These are phyloP conservation scores for Enhydra lutris DNA, from an alignment of 2,113 vertebrate species.

Conservation along the genomic window DNA sequence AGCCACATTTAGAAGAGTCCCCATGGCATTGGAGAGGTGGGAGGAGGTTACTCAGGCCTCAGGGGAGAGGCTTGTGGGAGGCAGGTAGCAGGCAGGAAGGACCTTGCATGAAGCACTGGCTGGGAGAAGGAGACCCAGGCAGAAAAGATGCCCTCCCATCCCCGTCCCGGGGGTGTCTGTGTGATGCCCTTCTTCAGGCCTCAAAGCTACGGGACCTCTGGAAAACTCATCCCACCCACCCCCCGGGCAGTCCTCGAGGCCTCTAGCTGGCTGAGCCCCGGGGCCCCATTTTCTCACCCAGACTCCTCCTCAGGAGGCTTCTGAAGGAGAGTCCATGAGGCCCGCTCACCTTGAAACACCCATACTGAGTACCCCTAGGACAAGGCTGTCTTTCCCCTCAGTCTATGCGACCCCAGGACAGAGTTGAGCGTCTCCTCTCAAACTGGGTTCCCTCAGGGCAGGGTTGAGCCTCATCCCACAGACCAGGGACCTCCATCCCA, in stretches of 20 bases:
- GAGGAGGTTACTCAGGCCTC: neutral
- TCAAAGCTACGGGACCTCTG: neutral
- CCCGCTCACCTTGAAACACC: neutral
- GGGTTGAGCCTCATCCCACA: neutral
- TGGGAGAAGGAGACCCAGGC: neutral
- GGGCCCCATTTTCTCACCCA: neutral
- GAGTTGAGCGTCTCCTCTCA: neutral
- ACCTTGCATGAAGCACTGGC: neutral
- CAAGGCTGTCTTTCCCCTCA: neutral
- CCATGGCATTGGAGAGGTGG: neutral
- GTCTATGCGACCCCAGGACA: neutral
- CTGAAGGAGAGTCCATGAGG: neutral
- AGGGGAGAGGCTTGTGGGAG: neutral
- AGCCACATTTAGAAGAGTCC: neutral
- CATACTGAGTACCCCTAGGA: neutral
- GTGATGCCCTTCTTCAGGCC: neutral
- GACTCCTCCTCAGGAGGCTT: neutral
- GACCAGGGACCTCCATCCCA: neutral
- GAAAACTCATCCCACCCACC: too few species aligned
- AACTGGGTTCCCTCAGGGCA: neutral
- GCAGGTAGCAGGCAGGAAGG: neutral
- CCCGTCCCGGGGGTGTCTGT: neutral
- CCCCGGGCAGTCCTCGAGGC: neutral
- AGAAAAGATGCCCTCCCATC: neutral
- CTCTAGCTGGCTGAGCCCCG: neutral